These are phyloP conservation scores for Pocillopora damicornis DNA, from an alignment of 64 coral and sea anemone genomes.

Conservation along the genomic window DNA sequence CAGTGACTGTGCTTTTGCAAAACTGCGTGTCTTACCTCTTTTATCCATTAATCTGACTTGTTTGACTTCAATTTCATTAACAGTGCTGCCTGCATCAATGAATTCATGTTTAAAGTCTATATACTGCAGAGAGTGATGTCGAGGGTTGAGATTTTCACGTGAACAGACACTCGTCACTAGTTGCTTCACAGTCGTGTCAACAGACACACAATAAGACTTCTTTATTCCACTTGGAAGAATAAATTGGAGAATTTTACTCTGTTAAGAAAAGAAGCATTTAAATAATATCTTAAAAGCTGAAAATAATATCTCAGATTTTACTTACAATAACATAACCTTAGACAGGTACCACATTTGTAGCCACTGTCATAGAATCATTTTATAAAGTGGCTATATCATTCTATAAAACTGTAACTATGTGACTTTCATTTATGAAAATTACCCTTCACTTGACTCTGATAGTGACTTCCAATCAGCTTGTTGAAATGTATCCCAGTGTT, in stretches of 20 bases:
- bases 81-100: conserved; percentile 45
- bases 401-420: too few relatives aligned
- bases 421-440: too few relatives aligned
- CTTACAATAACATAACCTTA: too few relatives aligned
- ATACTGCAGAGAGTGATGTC: conserved; percentile 71
- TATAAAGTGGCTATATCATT: too few relatives aligned
- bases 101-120: conserved; percentile 85
- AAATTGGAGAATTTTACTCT: conserved; percentile 71
- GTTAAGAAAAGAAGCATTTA: background rate
- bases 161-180: conserved; percentile 56
- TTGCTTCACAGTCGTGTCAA: conserved; percentile 66
- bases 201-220: conserved; percentile 56
- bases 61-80: conserved; percentile 48
- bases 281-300: too few relatives aligned
- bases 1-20: background rate
- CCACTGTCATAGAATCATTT: too few relatives aligned
- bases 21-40: conserved; percentile 47
- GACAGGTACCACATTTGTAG: too few relatives aligned
- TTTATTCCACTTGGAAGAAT: conserved; percentile 52
- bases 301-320: too few relatives aligned
- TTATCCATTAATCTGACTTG: conserved; percentile 85
- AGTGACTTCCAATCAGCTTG: too few relatives aligned
- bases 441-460: too few relatives aligned
- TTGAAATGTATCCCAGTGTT: too few relatives aligned
- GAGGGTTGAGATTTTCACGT: conserved; percentile 61